These are phyloP conservation scores for Drosophila nebulosa DNA, from an alignment of 1,140 invertebrate genomes.

Conservation along the genomic window DNA sequence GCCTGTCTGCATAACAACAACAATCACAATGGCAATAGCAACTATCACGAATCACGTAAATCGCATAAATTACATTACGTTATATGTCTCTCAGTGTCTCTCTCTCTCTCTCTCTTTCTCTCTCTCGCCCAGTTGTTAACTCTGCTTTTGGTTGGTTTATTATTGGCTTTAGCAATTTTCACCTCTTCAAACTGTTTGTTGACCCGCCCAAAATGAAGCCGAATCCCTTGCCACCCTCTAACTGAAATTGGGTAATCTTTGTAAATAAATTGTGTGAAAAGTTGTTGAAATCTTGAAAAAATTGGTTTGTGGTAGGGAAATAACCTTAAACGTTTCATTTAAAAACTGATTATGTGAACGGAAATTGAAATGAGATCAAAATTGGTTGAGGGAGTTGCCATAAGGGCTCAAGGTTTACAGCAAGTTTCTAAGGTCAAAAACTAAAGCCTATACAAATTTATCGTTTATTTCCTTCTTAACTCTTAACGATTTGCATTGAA, in stretches of 20 bases:
- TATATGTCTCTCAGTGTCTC: conserved; percentile 39
- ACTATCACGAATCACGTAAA: conserved; percentile 51
- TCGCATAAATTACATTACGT: conserved; percentile 70
- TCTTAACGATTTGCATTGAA: too few species aligned
- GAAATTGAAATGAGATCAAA: conserved; percentile 47
- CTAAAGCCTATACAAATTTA: too few species aligned
- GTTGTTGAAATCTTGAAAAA: conserved; percentile 33
- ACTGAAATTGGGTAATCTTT: conserved; percentile 49
- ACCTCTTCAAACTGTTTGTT: conserved; percentile 36
- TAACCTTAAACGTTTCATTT: background rate
- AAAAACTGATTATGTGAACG: conserved; percentile 27
- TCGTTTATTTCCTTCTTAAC: background rate
- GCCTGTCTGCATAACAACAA: conserved; percentile 33
- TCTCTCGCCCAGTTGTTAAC: conserved; percentile 10
- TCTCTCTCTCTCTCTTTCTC: too few species aligned
- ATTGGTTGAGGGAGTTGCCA: background rate
- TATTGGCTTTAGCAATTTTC: conserved; percentile 70
- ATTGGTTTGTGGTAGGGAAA: conserved; percentile 33
- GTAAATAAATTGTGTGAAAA: conserved; percentile 18
- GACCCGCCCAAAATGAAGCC: conserved; percentile 31
- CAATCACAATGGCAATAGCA: background rate
- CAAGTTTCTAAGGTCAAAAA: background rate
- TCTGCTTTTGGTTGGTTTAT: conserved; percentile 34
- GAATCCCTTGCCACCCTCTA: background rate
- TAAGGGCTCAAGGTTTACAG: conserved; percentile 37